phyloP scores from a whole-genome alignment of 2,888 invertebrate species.

The Hylaea fasciaria region DNA sequence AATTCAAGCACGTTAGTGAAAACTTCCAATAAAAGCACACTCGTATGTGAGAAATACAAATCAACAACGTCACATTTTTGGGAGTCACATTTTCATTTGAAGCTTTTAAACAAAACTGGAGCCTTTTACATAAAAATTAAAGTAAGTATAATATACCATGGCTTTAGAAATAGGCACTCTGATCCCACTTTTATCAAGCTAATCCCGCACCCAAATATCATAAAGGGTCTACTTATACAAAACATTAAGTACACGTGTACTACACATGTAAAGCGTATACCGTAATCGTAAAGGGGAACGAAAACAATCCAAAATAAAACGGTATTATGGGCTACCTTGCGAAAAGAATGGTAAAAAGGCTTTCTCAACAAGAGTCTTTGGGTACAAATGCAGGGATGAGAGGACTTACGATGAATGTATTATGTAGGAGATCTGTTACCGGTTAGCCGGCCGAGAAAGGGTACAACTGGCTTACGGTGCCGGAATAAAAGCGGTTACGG shows the following conservation, averaged over 20 bases:
- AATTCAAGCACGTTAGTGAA: too few species aligned
- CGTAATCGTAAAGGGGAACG: slow-evolving; percentile 42
- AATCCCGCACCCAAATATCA: slow-evolving; percentile 28
- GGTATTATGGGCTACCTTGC: slow-evolving; percentile 47
- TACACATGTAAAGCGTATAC: slow-evolving; percentile 41
- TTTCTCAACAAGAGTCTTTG: slow-evolving; percentile 50
- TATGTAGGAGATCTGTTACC: slow-evolving; percentile 60
- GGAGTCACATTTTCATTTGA: too few species aligned
- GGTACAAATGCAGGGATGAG: slow-evolving; percentile 63
- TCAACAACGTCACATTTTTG: too few species aligned
- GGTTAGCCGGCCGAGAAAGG: slow-evolving; percentile 54
- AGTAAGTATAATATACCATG: slow-evolving; percentile 2
- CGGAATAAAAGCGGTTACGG: slow-evolving; percentile 20
- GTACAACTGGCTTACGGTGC: slow-evolving; percentile 46
- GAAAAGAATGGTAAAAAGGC: slow-evolving; percentile 47
- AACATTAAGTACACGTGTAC: slow-evolving; percentile 39
- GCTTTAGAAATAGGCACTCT: slow-evolving; percentile 3
- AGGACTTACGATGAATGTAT: slow-evolving; percentile 61
- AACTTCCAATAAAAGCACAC: too few species aligned
- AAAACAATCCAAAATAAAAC: slow-evolving; percentile 52
- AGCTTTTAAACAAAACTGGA: too few species aligned
- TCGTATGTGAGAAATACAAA: too few species aligned
- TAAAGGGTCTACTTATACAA: slow-evolving; percentile 36
- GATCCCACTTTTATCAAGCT: slow-evolving; percentile 18
- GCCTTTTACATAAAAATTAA: neutral